Conservation (phyloP, 92 coral and sea anemone species). For the Epizoanthus illoricatus region DNA sequence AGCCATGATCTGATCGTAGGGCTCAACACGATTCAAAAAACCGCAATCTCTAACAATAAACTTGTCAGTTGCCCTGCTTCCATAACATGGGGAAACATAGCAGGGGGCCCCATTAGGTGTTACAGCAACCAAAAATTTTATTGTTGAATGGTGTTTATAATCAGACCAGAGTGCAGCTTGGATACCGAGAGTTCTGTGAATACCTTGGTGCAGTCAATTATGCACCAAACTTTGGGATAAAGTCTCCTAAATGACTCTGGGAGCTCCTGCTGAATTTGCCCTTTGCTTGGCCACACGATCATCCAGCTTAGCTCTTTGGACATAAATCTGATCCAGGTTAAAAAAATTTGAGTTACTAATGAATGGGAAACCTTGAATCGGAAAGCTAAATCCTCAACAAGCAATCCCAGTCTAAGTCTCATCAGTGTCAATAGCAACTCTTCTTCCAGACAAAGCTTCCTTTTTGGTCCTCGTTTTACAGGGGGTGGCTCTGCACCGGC, state of each 20-base stretch:
- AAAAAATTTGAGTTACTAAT: slow-evolving; percentile 22
- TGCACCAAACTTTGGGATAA: slow-evolving; percentile 48
- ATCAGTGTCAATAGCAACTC: slow-evolving; percentile 41
- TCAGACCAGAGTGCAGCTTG: slow-evolving; percentile 59
- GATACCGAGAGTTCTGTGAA: slow-evolving; percentile 40
- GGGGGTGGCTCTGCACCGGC: slow-evolving; percentile 17
- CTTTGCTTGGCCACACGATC: slow-evolving; percentile 47
- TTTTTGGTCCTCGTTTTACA: slow-evolving; percentile 39
- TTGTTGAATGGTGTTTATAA: slow-evolving; percentile 54
- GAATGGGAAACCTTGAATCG: slow-evolving; percentile 46
- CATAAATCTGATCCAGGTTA: slow-evolving; percentile 37
- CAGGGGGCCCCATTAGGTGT: slow-evolving; percentile 50
- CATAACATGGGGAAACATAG: slow-evolving; percentile 54
- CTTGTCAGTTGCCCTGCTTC: slow-evolving; percentile 55
- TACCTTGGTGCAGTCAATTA: slow-evolving; percentile 44
- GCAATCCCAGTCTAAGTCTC: slow-evolving; percentile 42
- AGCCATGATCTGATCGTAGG: slow-evolving; percentile 55
- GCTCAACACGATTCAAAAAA: slow-evolving; percentile 44
- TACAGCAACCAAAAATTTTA: slow-evolving; percentile 40
- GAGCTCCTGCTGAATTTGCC: slow-evolving; percentile 21
- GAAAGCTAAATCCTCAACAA: slow-evolving; percentile 48
- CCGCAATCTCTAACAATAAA: slow-evolving; percentile 48
- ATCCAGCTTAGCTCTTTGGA: slow-evolving; percentile 39
- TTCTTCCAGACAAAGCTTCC: slow-evolving; percentile 41
- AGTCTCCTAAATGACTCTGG: slow-evolving; percentile 38